Conservation (phyloP, 2,888 invertebrate species). For the Magallana nippona region DNA sequence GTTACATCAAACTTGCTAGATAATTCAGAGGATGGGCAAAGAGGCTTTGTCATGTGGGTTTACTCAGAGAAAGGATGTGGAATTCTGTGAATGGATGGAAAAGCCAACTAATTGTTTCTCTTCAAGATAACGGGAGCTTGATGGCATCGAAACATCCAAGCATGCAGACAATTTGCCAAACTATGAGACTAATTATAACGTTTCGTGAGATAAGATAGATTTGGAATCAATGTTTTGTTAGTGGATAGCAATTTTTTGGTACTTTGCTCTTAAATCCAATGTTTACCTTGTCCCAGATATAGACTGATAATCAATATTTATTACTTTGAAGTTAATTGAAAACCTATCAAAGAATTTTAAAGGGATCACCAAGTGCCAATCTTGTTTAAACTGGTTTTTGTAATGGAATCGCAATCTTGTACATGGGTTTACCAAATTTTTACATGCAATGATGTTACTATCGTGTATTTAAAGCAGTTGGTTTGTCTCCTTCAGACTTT, state of each 20-base stretch:
- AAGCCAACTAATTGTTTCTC: slow-evolving; percentile 31
- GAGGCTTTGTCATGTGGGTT: slow-evolving; percentile 12
- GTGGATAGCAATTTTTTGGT: not conserved
- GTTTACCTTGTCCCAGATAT: not conserved
- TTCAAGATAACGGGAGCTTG: slow-evolving; percentile 20
- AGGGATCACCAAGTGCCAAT: not conserved
- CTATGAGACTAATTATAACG: slow-evolving; percentile 30
- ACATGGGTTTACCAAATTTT: too few relatives aligned
- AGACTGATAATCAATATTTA: not conserved
- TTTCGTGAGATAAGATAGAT: not conserved
- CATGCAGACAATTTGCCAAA: slow-evolving; percentile 32
- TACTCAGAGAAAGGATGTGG: slow-evolving; percentile 12
- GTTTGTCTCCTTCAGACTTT: too few relatives aligned
- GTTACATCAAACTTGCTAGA: slow-evolving; percentile 16
- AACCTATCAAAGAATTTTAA: not conserved
- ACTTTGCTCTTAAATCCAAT: not conserved
- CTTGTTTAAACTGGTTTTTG: not conserved
- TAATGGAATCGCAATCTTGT: too few relatives aligned
- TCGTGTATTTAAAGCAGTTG: too few relatives aligned
- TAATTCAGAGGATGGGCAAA: slow-evolving; percentile 10
- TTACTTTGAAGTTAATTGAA: not conserved
- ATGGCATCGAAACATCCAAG: slow-evolving; percentile 24
- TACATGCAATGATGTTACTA: too few relatives aligned
- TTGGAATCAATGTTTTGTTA: slow-evolving; percentile 7
- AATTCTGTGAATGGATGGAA: slow-evolving; percentile 27